Percentiles rank a stretch among this genome's conserved stretches.
phyloP scores from a whole-genome alignment of 2,888 invertebrate genomes.

The Lycocerus yunnanus region DNA sequence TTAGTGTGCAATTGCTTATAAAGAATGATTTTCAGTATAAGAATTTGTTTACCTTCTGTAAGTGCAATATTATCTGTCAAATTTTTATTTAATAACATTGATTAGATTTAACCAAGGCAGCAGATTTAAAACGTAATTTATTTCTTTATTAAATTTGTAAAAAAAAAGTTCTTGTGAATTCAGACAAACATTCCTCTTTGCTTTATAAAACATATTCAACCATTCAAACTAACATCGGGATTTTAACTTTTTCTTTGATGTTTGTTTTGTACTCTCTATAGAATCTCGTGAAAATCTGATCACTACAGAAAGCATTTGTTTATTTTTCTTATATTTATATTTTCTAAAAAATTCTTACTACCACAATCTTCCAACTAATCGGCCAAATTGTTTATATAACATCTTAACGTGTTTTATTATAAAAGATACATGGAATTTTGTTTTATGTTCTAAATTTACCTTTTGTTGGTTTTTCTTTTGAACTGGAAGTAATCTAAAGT shows the following conservation, averaged over 20 bases:
- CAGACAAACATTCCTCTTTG: background rate
- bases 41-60: no score
- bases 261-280: background rate
- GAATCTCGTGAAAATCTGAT: background rate
- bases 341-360: background rate
- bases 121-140: no score
- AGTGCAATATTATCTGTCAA: no score
- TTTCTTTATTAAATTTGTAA: no score
- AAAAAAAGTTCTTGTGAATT: background rate
- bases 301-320: background rate
- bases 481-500: background rate
- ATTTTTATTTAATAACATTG: no score
- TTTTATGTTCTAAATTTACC: background rate
- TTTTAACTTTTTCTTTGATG: background rate
- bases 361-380: background rate
- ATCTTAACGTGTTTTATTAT: background rate
- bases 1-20: no score
- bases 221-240: background rate
- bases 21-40: no score
- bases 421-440: background rate
- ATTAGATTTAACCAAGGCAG: no score
- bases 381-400: background rate
- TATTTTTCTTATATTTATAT: background rate
- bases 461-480: background rate
- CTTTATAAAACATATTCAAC: background rate